Evolutionary conservation across 1,140 invertebrate genomes (phyloP).

Genomic region (Mizuhopecten yessoensis): DNA sequence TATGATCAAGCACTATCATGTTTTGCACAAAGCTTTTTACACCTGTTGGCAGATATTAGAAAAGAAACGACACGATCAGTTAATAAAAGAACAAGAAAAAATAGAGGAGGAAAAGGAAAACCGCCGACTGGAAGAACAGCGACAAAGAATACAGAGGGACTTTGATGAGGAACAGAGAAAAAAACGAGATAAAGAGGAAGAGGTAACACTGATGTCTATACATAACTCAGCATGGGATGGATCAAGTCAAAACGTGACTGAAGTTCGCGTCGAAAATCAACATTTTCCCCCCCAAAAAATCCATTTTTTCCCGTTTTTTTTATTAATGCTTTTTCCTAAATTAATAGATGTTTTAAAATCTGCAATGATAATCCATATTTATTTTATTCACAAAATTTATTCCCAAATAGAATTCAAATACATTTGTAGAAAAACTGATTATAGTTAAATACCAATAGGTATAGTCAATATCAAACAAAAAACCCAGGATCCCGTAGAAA

Average conservation of each 20-base stretch:
- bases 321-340: too few relatives aligned
- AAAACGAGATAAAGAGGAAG: constrained; percentile 79
- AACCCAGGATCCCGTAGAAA: too few relatives aligned
- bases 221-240: not conserved
- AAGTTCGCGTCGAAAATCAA: not conserved
- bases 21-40: not conserved
- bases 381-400: too few relatives aligned
- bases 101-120: constrained; percentile 80
- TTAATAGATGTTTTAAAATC: too few relatives aligned
- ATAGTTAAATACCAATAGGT: too few relatives aligned
- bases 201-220: constrained; percentile 66
- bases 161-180: constrained; percentile 79
- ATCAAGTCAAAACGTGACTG: not conserved
- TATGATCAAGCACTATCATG: constrained; percentile 16
- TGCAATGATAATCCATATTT: too few relatives aligned
- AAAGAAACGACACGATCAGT: constrained; percentile 74
- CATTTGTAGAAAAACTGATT: too few relatives aligned
- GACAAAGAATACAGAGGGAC: constrained; percentile 77
- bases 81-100: constrained; percentile 73
- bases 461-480: too few relatives aligned
- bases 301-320: not conserved
- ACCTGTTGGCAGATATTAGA: constrained; percentile 78
- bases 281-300: not conserved
- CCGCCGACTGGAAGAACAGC: constrained; percentile 78
- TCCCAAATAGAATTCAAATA: too few relatives aligned